Base-by-base conservation (phyloP, 2,113 vertebrate species). In the Nettapus auritus region DNA sequence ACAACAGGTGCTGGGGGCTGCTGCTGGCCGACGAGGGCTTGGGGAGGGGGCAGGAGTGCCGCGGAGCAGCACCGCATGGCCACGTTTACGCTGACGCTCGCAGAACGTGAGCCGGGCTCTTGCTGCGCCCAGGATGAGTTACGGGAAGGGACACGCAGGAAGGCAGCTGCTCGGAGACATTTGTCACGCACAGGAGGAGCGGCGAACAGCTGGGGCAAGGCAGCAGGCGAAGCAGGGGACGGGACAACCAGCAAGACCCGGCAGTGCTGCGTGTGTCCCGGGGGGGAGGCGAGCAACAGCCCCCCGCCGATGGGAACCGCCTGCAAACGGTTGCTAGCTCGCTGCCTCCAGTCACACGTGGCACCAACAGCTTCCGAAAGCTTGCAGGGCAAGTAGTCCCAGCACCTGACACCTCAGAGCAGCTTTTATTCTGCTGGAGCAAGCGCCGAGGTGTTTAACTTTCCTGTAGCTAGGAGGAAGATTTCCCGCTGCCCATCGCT, bases 71-170 rank as follows among this genome's bases (percentile, higher is more conserved):
- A 22, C 46, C 46, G 5, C 10, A 22, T 5, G 46, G 46, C 10
- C 46, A 48, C 46, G 3, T 48, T 48, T 48, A 48, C 22, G 33
- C 0, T 0, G 3, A 16, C 0, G 2, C 25, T 62, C 5, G 4
- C 59, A 90, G 40, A 42, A 7, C 63, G 48, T 2, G 36, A 81
- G 13, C 68, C 53, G 33, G 40, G n/a, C 36, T 80, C 59, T 88
- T 56, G 34, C 68, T 63, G 56, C 0, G 4, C 38, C 12, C 0
- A 0, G 77, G 33, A 50, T 18, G 64, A 90, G 70, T 12, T 79
- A 82, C 2, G 18, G 69, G 40, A 74, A 75, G 69, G 74, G 69
- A 74, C 0, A 0, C 23, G 56, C 31, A 79, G 33, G 29, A 90
- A 29, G 62, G 21, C 68, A 75, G 68, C 22, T 18, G n/a, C 86